Evolutionary conservation across 2,888 invertebrate species (phyloP).

Genomic region (Meganola albula): DNA sequence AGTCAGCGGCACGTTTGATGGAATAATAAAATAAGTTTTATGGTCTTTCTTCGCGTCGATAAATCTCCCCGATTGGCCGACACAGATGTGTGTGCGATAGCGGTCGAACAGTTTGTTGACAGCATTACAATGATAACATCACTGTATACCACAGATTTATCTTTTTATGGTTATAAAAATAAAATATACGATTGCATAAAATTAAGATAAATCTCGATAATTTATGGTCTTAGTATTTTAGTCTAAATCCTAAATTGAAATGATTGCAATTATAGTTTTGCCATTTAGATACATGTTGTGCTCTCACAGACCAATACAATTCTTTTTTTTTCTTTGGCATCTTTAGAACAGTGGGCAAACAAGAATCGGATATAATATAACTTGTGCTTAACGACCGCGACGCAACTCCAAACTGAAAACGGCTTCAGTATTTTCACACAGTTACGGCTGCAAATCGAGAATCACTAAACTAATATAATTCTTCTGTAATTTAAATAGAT

Average conservation of each 20-base stretch:
- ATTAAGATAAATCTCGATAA: conserved; percentile 15
- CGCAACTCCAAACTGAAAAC: too few species aligned
- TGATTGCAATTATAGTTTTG: too few species aligned
- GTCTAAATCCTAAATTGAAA: too few species aligned
- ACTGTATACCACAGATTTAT: conserved; percentile 18
- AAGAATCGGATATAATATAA: conserved; percentile 15
- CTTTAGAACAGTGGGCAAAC: conserved; percentile 8
- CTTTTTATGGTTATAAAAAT: conserved; percentile 19
- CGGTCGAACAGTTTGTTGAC: conserved; percentile 34
- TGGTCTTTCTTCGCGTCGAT: conserved; percentile 49
- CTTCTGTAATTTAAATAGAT: too few species aligned
- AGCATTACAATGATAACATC: conserved; percentile 34
- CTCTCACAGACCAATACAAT: too few species aligned
- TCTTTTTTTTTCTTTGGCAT: too few species aligned
- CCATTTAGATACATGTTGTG: too few species aligned
- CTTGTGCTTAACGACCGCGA: conserved; percentile 13
- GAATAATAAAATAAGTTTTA: conserved; percentile 63
- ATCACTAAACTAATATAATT: conserved; percentile 3
- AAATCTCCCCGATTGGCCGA: conserved; percentile 43
- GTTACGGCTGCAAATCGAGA: conserved; percentile 9
- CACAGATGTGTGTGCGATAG: conserved; percentile 47
- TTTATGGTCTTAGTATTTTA: too few species aligned
- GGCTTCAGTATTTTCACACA: conserved; percentile 13
- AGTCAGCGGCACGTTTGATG: conserved; percentile 49
- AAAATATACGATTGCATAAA: conserved; percentile 20